These are phyloP conservation scores for Zoanthus solanderi DNA, from an alignment of 92 coral and sea anemone genomes.

Conservation along the genomic window DNA sequence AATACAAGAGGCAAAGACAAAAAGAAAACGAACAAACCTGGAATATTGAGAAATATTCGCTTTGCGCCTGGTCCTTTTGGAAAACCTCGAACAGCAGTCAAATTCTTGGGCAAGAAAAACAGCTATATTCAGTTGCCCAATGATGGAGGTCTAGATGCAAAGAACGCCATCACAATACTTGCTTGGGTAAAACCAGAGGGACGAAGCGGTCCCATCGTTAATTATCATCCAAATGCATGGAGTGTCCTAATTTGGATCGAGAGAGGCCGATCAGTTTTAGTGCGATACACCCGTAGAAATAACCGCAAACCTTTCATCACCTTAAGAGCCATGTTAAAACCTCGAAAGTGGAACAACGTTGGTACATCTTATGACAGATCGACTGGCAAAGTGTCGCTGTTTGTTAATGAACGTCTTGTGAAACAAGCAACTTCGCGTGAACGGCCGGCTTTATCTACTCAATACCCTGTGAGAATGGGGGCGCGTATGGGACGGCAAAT, in stretches of 20 bases:
- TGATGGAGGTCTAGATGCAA: constrained; percentile 73
- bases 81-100: constrained; percentile 75
- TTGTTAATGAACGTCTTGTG: constrained; percentile 66
- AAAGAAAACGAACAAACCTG: constrained; percentile 65
- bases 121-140: constrained; percentile 85
- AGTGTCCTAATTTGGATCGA: constrained; percentile 81
- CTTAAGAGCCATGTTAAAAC: constrained; percentile 44
- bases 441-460: constrained; percentile 68
- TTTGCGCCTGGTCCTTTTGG: constrained; percentile 79
- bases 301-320: constrained; percentile 54
- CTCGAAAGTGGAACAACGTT: constrained; percentile 83
- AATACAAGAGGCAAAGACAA: constrained; percentile 22
- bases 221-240: constrained; percentile 80
- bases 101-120: constrained; percentile 79
- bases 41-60: constrained; percentile 76
- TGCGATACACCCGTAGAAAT: constrained; percentile 68
- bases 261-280: constrained; percentile 55
- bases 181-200: constrained; percentile 86
- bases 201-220: constrained; percentile 76
- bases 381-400: constrained; percentile 83
- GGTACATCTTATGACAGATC: constrained; percentile 81
- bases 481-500: constrained; percentile 34
- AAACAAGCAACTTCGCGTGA: constrained; percentile 44
- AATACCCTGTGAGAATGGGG: constrained; percentile 77
- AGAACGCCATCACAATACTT: constrained; percentile 77